Base-by-base conservation (phyloP, 30 jellyfish, hydroid and myxozoan species). In the Hydra vulgaris region DNA sequence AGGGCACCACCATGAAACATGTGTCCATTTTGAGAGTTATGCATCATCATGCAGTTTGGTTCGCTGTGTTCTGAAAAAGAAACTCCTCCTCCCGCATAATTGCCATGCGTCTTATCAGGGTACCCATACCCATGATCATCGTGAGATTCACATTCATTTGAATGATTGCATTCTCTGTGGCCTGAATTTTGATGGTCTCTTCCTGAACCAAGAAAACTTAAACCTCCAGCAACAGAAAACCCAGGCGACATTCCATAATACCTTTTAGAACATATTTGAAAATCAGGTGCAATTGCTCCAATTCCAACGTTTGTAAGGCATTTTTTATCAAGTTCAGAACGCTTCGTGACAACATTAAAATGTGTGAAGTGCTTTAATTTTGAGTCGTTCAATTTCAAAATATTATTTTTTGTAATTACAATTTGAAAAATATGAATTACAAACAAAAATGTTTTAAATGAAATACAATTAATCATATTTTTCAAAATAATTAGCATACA, bases 31-130 rank as follows among this genome's bases (percentile, higher is more conserved):
- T 79, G 77, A 23, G 54, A 17, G 27, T 68, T 68, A 54, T 78
- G 85, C 17, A 16, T 16, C 85, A 78, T 78, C 85, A 78, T 78
- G 55, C 27, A 66, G n/a, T 78, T 78, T 0, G 85, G 85, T 17
- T 66, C 26, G 25, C 85, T 78, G 27, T 61, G 23, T 78, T 54
- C 71, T 21, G 68, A 74, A 24, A 24, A 54, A 16, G 61, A 55
- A 66, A 74, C 82, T 0, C 82, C 82, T 0, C 82, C 82, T 15
- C 82, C 82, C 24, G 61, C 24, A 24, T 54, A 17, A 0, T 18
- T 66, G 1, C 82, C 82, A 24, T 54, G 71, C 1, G 71, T n/a
- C 0, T 74, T 74, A 8, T 66, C 82, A 3, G 24, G 40, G 73
- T 74, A 20, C 5, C 82, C 82, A 21, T 24, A 52, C 0, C 82